Evolutionary conservation across 2,888 invertebrate species (phyloP), one percentile per base, ranked within the genome.

Genomic region (Aphelenchoides bicaudatus): DNA sequence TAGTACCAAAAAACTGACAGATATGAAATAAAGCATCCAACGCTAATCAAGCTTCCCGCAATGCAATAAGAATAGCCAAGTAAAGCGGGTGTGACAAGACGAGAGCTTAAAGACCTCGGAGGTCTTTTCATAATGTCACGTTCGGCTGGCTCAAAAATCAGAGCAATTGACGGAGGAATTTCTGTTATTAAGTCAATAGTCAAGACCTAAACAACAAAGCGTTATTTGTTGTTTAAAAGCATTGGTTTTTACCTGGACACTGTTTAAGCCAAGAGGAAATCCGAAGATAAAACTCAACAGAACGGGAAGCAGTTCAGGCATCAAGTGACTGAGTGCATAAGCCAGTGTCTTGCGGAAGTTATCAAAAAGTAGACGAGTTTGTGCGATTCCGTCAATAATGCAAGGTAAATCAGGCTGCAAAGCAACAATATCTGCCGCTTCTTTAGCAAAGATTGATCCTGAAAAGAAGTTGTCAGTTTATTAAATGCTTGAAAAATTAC

Each of bases 281-380:
- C 70, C 70, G 3, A 71, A 38, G 2, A 68, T 47, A 37, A 68
- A 68, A 29, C 61, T 57, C 37, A 70, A 56, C 19, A 68, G 54
- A 13, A 70, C 67, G 10, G 70, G 68, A 28, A 66, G 43, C n/a
- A 70, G 53, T 31, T 71, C 70, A 6, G 70, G 68, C 57, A 70
- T 37, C 5, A 71, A 29, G 56, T 71, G 70, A n/a, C 70, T 61
- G 48, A 71, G 51, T 3, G 67, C 63, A 57, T 66, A 70, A 16
- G 65, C 70, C 48, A 70, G 59, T 1, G 70, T 61, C 39, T 67
- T 67, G 34, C 59, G 61, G 16, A 68, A 56, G 48, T 68, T 68
- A 37, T 68, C 63, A 50, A 65, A 70, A 6, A 68, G 59, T 16
- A 68, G 46, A 16, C 69, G 63, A 31, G 62, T 62, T 23, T 61